Conservation (phyloP, 1,140 invertebrate species). For the Drosophila lini region DNA sequence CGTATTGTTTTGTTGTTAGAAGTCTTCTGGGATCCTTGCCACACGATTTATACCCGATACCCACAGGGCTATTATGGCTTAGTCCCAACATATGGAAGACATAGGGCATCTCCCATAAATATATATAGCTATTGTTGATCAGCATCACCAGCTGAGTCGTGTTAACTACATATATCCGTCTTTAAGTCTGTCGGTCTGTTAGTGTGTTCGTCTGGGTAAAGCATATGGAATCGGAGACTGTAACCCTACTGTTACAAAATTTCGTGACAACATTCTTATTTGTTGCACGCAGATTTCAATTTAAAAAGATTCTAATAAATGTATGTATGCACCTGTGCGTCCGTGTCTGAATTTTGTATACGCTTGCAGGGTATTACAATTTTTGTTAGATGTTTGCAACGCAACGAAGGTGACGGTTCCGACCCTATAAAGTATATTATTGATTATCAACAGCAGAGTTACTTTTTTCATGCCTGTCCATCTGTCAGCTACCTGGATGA, state of each 20-base stretch:
- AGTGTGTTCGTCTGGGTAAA: not conserved
- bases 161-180: not conserved
- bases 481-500: too few species aligned
- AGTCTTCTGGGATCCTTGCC: not conserved
- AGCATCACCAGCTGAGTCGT: not conserved
- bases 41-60: not conserved
- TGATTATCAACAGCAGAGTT: too few species aligned
- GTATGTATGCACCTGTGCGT: too few species aligned
- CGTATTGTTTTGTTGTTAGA: constrained; percentile 26
- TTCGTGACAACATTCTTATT: not conserved
- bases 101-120: too few species aligned
- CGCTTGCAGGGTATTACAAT: too few species aligned
- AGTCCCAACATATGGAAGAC: not conserved
- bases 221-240: not conserved
- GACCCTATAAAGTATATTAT: too few species aligned
- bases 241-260: not conserved
- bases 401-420: too few species aligned
- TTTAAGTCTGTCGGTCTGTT: not conserved
- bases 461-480: too few species aligned
- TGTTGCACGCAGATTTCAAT: too few species aligned
- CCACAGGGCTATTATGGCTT: not conserved
- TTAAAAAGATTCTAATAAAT: too few species aligned
- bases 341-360: too few species aligned
- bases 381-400: too few species aligned
- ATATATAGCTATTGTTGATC: not conserved